Conservation (phyloP, 2,888 invertebrate genomes). For the Caenorhabditis parvicauda region DNA sequence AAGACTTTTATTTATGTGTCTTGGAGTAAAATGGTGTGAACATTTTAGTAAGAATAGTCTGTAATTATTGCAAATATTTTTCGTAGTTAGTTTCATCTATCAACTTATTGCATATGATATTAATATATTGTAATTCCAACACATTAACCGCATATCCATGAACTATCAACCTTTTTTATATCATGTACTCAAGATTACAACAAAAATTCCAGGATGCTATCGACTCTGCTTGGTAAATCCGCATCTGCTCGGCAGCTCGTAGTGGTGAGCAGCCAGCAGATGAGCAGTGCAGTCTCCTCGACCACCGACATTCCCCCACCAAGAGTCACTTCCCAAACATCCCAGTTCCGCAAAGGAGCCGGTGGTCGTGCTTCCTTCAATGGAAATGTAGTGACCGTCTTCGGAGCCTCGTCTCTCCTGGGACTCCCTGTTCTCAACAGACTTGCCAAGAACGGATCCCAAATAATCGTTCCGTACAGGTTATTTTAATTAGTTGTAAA, state of each 20-base stretch:
- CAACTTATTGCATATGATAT: no score
- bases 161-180: no score
- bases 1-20: no score
- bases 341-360: constrained; percentile 37
- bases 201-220: constrained; percentile 36
- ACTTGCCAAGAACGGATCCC: constrained; percentile 70
- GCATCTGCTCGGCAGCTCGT: constrained; percentile 5
- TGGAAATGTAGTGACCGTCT: constrained; percentile 92
- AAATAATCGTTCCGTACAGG: constrained; percentile 89
- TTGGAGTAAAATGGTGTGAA: no score
- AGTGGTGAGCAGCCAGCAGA: constrained; percentile 14
- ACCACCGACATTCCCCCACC: constrained; percentile 29
- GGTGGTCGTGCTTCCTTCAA: constrained; percentile 81
- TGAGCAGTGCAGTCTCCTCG: constrained; percentile 24
- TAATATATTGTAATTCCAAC: no score
- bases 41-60: no score
- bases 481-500: constrained; percentile 63
- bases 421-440: constrained; percentile 84
- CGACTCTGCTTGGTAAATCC: constrained; percentile 36
- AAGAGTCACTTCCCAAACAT: constrained; percentile 25
- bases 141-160: no score
- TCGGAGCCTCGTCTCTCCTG: constrained; percentile 77
- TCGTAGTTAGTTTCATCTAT: no score
- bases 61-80: no score
- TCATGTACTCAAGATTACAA: not conserved